These are phyloP conservation scores for Scaptomyza tumidula DNA, from an alignment of 2,888 invertebrate species.

Conservation along the genomic window DNA sequence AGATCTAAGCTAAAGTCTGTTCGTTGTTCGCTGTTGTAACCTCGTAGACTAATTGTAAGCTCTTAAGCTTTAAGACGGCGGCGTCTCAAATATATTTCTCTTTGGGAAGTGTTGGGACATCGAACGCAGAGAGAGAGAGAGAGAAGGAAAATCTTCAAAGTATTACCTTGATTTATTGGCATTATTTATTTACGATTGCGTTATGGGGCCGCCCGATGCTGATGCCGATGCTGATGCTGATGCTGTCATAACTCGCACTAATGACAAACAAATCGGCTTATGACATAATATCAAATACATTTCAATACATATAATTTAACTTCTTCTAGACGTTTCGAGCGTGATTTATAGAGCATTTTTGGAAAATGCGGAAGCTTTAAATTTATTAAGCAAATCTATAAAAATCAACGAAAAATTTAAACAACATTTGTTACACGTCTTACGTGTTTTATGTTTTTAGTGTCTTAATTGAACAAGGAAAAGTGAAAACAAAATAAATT, in stretches of 20 bases:
- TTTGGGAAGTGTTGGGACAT: not conserved
- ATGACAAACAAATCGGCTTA: constrained; percentile 75
- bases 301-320: constrained; percentile 5
- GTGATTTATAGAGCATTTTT: constrained; percentile 61
- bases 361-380: constrained; percentile 61
- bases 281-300: constrained; percentile 64
- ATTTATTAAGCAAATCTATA: constrained; percentile 63
- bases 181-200: constrained; percentile 60
- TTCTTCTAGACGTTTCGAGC: constrained; percentile 21
- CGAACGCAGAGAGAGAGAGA: not conserved
- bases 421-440: constrained; percentile 37
- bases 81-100: not conserved
- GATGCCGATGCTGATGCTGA: too few species aligned
- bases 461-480: constrained; percentile 52
- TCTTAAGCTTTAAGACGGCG: constrained; percentile 20
- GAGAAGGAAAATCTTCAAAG: constrained; percentile 40
- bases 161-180: constrained; percentile 72
- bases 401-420: constrained; percentile 45
- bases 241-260: constrained; percentile 56
- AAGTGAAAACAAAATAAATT: constrained; percentile 20
- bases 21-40: too few species aligned
- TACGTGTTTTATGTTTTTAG: constrained; percentile 8
- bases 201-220: constrained; percentile 13
- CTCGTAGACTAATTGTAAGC: constrained; percentile 50
- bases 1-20: constrained; percentile 13